phyloP scores from a whole-genome alignment of 1,140 invertebrate species.

The Trichonephila inaurata region DNA sequence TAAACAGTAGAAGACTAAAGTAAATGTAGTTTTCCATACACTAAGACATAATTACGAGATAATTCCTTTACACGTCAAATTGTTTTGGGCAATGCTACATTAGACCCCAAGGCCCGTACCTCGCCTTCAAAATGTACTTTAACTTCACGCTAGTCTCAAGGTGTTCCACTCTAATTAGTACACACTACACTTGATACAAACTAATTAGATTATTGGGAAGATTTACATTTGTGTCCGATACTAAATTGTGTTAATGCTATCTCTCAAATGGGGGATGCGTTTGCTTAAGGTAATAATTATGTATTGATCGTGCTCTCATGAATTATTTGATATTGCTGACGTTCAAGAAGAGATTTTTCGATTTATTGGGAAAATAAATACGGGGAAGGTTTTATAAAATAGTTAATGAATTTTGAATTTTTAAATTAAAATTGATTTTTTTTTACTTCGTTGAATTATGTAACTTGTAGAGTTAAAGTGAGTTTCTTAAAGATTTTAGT shows the following conservation, averaged over 20 bases:
- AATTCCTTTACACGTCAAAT: constrained; percentile 20
- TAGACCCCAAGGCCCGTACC: background rate
- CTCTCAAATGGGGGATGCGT: background rate
- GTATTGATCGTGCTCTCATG: too few relatives aligned
- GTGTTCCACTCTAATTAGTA: constrained; percentile 17
- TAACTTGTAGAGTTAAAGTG: too few relatives aligned
- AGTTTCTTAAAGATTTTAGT: too few relatives aligned
- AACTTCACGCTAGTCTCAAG: background rate
- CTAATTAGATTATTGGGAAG: constrained; percentile 53
- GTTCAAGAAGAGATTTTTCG: too few relatives aligned
- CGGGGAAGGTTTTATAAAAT: background rate
- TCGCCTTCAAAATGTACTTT: background rate
- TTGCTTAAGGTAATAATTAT: background rate
- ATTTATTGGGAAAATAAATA: too few relatives aligned
- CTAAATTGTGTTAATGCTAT: constrained; percentile 32
- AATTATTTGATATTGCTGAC: too few relatives aligned
- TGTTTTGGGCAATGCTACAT: background rate
- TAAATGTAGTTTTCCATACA: background rate
- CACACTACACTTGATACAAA: constrained; percentile 25
- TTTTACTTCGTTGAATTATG: too few relatives aligned
- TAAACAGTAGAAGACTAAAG: background rate
- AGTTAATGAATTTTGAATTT: too few relatives aligned
- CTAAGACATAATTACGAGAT: constrained; percentile 13
- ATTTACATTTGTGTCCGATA: constrained; percentile 16
- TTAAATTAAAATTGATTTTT: too few relatives aligned